phyloP scores from a whole-genome alignment of 2,888 invertebrate genomes.

The Sarcophaga carnaria region DNA sequence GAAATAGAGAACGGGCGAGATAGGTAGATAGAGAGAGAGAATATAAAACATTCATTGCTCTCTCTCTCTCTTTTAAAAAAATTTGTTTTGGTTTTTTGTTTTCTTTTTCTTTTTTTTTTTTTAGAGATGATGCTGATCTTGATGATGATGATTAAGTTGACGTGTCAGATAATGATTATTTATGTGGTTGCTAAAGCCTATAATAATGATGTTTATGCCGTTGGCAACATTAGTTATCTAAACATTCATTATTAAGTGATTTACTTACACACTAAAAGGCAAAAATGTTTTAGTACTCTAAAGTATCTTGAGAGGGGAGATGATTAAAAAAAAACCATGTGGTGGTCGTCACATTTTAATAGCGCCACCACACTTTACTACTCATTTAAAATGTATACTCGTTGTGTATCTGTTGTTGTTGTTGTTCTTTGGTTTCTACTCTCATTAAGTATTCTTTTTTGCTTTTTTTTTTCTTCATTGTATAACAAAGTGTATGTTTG shows the following conservation, averaged over 20 bases:
- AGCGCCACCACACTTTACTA: not conserved
- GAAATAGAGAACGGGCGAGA: too few relatives aligned
- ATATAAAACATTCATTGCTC: too few relatives aligned
- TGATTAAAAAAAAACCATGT: not conserved
- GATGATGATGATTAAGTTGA: conserved; percentile 5
- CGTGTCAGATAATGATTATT: not conserved
- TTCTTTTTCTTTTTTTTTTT: conserved; percentile 5
- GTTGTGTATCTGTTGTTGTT: not conserved
- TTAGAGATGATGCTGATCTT: not conserved
- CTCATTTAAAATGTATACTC: too few relatives aligned
- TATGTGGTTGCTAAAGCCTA: too few relatives aligned
- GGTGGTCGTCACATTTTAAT: not conserved
- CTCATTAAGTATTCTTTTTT: conserved; percentile 11
- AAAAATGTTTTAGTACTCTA: too few relatives aligned
- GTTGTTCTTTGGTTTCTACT: not conserved
- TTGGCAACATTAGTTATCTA: conserved; percentile 36
- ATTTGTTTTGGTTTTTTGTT: conserved; percentile 7
- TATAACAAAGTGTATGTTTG: not conserved
- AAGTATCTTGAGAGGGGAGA: too few relatives aligned
- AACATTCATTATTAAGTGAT: not conserved
- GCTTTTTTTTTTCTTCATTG: not conserved
- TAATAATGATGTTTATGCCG: not conserved
- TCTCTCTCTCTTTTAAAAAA: not conserved
- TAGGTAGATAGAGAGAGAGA: too few relatives aligned
- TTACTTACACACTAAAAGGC: too few relatives aligned